phyloP scores from a whole-genome alignment of 2,888 invertebrate species.

The Lithophane ornitopus region DNA sequence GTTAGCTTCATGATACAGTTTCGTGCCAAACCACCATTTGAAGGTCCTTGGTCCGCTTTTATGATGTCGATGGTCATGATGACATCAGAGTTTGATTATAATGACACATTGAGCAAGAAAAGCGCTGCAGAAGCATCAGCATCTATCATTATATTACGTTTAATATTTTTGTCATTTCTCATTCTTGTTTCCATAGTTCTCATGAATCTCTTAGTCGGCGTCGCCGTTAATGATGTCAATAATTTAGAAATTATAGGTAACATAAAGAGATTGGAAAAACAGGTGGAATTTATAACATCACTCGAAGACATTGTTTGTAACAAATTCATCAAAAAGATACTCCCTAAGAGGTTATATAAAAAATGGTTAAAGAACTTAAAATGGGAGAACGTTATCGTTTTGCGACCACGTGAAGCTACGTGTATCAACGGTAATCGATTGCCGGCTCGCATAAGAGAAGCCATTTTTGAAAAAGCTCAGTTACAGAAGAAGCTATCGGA shows the following conservation, averaged over 20 bases:
- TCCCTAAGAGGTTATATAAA: slow-evolving; percentile 46
- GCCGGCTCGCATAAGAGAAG: slow-evolving; percentile 79
- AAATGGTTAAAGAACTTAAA: slow-evolving; percentile 26
- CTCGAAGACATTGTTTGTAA: slow-evolving; percentile 63
- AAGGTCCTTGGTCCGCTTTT: slow-evolving; percentile 85
- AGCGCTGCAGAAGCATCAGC: slow-evolving; percentile 73
- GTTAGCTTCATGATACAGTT: slow-evolving; percentile 90
- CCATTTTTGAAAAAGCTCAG: slow-evolving; percentile 82
- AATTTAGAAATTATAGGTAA: slow-evolving; percentile 89
- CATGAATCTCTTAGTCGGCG: slow-evolving; percentile 90
- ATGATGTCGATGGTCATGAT: slow-evolving; percentile 91
- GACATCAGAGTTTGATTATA: slow-evolving; percentile 90
- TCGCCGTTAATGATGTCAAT: slow-evolving; percentile 90
- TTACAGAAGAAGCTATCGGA: slow-evolving; percentile 77
- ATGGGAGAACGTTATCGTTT: slow-evolving; percentile 34
- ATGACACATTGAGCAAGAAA: slow-evolving; percentile 79
- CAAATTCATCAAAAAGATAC: slow-evolving; percentile 49
- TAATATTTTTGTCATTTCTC: slow-evolving; percentile 88
- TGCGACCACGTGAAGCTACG: slow-evolving; percentile 56
- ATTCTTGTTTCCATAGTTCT: slow-evolving; percentile 89
- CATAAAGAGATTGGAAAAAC: slow-evolving; percentile 87
- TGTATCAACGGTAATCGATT: slow-evolving; percentile 71
- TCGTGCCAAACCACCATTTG: slow-evolving; percentile 84
- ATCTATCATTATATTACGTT: slow-evolving; percentile 81
- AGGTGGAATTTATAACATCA: slow-evolving; percentile 86